Evolutionary conservation across 2,888 invertebrate species (phyloP), one percentile per base, ranked within the genome.

Genomic region (Dicycla oo): DNA sequence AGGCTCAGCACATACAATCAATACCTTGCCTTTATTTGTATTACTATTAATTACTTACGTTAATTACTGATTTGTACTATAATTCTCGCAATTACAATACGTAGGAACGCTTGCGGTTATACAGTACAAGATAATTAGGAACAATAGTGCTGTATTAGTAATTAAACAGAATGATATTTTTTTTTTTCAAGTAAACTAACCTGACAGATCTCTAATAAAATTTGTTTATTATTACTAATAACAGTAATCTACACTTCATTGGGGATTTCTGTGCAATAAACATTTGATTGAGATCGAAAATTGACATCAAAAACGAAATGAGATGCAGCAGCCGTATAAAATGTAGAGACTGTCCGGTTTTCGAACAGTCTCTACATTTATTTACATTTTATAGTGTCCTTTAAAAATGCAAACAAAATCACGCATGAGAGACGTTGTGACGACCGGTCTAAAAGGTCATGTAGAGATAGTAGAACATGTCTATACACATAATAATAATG

Each of bases 361-460:
- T 65, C 18, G 10, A 78, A 30, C 34, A 65, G 61, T 73, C 40
- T 54, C 58, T 57, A 62, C 74, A 73, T 66, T 58, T 0, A 71
- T 63, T 64, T 54, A 47, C 53, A 47, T 62, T 26, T 49, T 66
- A 38, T 53, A 78, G 53, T 49, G 43, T 76, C 64, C 60, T 76
- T 76, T 60, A 49, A 49, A 62, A 69, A 70, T 66, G 57, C 64
- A 69, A 78, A 61, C 67, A 57, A 69, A 73, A 73, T 73, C 79
- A 65, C 70, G 69, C 73, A 20, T 67, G 60, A 66, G 60, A 66
- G 43, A 54, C 73, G 30, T 58, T 67, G 49, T 68, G 68, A 56
- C 75, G 75, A 69, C 69, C 58, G 67, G 56, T 71, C 73, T 68
- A 43, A 69, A 73, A 82, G 80, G 82, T 80, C 82, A 73, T 58